Base-by-base conservation (phyloP, 2,888 invertebrate genomes). In the Barypeithes pellucidus region DNA sequence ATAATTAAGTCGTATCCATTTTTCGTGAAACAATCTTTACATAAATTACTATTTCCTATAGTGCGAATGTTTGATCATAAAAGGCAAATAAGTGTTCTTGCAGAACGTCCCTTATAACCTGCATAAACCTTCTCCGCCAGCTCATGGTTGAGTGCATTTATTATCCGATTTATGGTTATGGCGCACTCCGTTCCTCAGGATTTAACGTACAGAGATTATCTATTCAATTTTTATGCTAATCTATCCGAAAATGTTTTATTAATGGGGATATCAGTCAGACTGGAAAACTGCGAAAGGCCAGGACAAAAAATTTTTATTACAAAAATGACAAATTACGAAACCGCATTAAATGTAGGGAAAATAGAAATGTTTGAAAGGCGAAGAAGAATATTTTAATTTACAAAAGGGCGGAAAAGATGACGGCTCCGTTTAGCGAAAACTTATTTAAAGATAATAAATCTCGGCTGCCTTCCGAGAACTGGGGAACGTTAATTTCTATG, bases 171-270 rank as follows among this genome's bases (percentile, higher is more conserved):
- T 39, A 39, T 39, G 39, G 9, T 39, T n/a, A 39, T 39, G 39
- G 39, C 8, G n/a, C 4, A 39, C 39, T 39, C 39, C 9, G 12
- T 39, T 39, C 39, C 12, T 39, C 4, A 12, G 9, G n/a, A 12
- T 39, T 39, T 39, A 39, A 12, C 12, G 39, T 29, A 29, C 29
- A 39, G n/a, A 8, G 33, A 39, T 39, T 39, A 39, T 39, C 12
- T n/a, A n/a, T n/a, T 39, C 39, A 39, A 39, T 39, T 39, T 29
- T 39, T 39, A 39, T 39, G 39, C n/a, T 39, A 39, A 39, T 39
- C 39, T 39, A 39, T n/a, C 1, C 12, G 4, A 39, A 39, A 39
- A 39, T 39, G 39, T 39, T 12, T 39, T 39, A 39, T 39, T 39
- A 39, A 39, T 39, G n/a, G 12, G n/a, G 9, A 39, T 39, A n/a